These are phyloP conservation scores for Ptilorrhoa leucosticta DNA, from an alignment of 2,113 vertebrate genomes.

Conservation along the genomic window DNA sequence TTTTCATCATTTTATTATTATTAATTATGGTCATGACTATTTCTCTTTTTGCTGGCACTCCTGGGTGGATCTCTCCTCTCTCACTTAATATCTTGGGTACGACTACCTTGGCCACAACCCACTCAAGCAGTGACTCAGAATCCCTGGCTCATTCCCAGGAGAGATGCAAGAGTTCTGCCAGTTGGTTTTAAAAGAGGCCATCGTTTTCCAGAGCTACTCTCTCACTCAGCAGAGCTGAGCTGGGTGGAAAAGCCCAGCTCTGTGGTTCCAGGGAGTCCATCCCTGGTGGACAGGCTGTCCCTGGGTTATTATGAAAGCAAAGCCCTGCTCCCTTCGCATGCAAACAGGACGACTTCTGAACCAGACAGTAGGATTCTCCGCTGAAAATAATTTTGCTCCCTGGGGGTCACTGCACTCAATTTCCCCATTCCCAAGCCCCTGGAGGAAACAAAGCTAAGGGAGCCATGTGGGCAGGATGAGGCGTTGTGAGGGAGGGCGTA, in stretches of 20 bases:
- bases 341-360: background rate
- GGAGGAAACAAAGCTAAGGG: background rate
- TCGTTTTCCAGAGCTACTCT: conserved; percentile 19
- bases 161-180: conserved; percentile 50
- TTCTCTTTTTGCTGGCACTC: conserved; percentile 53
- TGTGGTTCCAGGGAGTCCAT: conserved; percentile 37
- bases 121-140: conserved; percentile 59
- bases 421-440: background rate
- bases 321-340: background rate
- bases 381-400: background rate
- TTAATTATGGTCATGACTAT: conserved; percentile 39
- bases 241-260: conserved; percentile 34
- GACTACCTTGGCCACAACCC: conserved; percentile 42
- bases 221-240: conserved; percentile 1
- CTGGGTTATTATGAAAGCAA: background rate
- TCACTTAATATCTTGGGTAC: conserved; percentile 40
- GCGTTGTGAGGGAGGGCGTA: background rate
- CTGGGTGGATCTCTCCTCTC: conserved; percentile 41
- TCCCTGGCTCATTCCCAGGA: conserved; percentile 52
- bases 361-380: background rate
- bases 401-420: background rate
- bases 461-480: background rate
- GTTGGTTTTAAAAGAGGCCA: conserved; percentile 42
- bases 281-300: background rate
- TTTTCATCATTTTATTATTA: conserved; percentile 43